A percentile compares a stretch with the other conserved stretches of the same genome.
These are phyloP conservation scores for Campylorhamphus procurvoides DNA, from an alignment of 2,113 vertebrate genomes.

Conservation along the genomic window DNA sequence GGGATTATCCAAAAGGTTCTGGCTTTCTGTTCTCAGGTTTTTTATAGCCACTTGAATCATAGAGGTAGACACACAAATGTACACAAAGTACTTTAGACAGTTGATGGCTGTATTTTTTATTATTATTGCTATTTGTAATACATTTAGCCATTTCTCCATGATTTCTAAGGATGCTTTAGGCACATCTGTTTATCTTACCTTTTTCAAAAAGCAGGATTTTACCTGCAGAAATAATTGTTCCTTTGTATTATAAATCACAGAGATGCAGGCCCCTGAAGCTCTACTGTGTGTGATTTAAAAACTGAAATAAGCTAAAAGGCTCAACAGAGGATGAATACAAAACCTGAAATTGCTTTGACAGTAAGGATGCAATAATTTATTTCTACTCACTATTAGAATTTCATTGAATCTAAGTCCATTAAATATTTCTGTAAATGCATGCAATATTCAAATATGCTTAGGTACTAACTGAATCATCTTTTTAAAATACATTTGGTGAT, in stretches of 20 bases:
- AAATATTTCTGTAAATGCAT: background rate
- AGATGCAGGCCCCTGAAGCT: conserved; percentile 28
- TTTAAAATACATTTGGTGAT: background rate
- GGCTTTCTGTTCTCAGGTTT: conserved; percentile 3
- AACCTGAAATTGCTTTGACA: conserved; percentile 59
- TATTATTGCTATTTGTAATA: conserved; percentile 51
- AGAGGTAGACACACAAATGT: conserved; percentile 14
- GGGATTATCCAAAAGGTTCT: conserved; percentile 47
- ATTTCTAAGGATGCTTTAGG: conserved; percentile 45
- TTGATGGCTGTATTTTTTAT: conserved; percentile 46
- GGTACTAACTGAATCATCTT: background rate
- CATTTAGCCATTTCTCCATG: conserved; percentile 12
- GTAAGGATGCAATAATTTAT: conserved; percentile 61
- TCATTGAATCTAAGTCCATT: conserved; percentile 6
- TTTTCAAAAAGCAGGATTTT: conserved; percentile 58
- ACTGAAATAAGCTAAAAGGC: conserved; percentile 55
- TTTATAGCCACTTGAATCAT: background rate
- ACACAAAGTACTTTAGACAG: background rate
- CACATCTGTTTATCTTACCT: conserved; percentile 52
- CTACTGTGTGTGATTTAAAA: conserved; percentile 62
- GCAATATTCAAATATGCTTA: background rate
- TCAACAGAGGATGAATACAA: conserved; percentile 36
- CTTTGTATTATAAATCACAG: conserved; percentile 59
- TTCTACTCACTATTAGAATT: conserved; percentile 22
- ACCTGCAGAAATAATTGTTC: conserved; percentile 64